phyloP scores from a whole-genome alignment of 2,113 vertebrate genomes.

The Clarias magur region DNA sequence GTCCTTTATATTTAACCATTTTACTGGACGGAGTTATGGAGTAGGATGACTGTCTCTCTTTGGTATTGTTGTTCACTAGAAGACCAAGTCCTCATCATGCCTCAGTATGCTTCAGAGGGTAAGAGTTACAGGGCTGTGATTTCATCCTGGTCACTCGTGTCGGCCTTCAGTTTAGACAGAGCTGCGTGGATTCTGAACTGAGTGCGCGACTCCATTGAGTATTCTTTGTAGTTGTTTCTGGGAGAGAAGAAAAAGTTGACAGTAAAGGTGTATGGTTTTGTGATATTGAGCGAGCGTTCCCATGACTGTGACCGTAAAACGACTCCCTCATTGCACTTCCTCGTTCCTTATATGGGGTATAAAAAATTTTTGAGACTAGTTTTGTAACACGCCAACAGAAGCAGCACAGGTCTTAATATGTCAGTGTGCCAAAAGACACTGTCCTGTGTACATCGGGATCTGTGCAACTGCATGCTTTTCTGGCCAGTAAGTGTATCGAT shows the following conservation, averaged over 20 bases:
- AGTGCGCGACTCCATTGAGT: conserved; percentile 83
- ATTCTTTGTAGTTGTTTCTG: conserved; percentile 81
- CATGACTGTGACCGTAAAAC: too few relatives aligned
- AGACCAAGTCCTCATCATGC: not conserved
- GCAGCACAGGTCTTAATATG: too few relatives aligned
- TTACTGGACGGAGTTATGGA: not conserved
- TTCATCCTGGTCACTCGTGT: conserved; percentile 68
- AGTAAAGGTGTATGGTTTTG: not conserved
- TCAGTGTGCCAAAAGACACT: too few relatives aligned
- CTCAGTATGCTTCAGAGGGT: not conserved
- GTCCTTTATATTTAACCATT: conserved; percentile 18
- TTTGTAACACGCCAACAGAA: too few relatives aligned
- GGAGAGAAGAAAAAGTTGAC: not conserved
- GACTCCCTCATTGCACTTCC: too few relatives aligned
- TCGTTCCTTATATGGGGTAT: too few relatives aligned
- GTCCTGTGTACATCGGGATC: too few relatives aligned
- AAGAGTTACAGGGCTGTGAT: conserved; percentile 59
- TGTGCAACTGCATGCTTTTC: too few relatives aligned
- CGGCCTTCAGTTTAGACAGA: conserved; percentile 77
- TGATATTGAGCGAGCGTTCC: too few relatives aligned
- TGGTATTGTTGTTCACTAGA: not conserved
- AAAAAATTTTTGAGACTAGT: too few relatives aligned
- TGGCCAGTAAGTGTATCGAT: too few relatives aligned
- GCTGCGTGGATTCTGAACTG: conserved; percentile 81
- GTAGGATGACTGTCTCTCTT: conserved; percentile 15